phyloP scores from a whole-genome alignment of 2,888 invertebrate species.

The Diarsia rubi region DNA sequence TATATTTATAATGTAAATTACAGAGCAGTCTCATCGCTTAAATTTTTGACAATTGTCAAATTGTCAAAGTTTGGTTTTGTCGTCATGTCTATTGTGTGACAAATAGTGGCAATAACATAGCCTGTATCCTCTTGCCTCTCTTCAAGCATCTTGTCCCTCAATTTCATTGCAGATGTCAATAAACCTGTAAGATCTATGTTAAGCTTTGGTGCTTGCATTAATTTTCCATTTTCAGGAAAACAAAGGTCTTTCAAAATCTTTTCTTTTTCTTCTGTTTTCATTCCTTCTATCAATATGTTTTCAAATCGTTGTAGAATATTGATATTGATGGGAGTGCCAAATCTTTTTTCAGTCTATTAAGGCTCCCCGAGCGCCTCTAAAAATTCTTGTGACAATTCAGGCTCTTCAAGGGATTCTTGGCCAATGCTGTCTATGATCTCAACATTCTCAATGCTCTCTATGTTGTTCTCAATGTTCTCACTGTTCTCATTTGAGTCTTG shows the following conservation, averaged over 20 bases:
- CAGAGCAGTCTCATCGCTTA: no score
- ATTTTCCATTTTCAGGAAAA: constrained; percentile 18
- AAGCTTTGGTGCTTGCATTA: constrained; percentile 2
- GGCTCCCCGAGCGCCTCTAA: constrained; percentile 5
- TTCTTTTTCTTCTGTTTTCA: neutral
- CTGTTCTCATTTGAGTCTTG: constrained; percentile 1
- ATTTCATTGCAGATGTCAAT: constrained; percentile 2
- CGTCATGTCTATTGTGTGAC: no score
- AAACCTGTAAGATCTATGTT: neutral
- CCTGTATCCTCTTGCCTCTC: no score
- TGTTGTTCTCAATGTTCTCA: constrained; percentile 2
- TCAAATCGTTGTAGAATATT: neutral
- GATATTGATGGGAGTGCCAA: neutral
- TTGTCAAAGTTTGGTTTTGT: no score
- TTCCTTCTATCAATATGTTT: neutral
- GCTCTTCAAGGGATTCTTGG: neutral
- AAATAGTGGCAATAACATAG: no score
- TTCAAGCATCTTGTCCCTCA: constrained; percentile 1
- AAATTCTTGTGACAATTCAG: no score
- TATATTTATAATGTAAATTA: no score
- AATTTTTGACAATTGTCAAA: no score
- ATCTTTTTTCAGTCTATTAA: neutral
- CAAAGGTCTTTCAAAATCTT: constrained; percentile 8
- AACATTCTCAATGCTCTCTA: constrained; percentile 3
- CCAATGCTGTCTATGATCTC: constrained; percentile 3